Base-by-base conservation (phyloP, 1,140 invertebrate genomes). In the Periplaneta americana region DNA sequence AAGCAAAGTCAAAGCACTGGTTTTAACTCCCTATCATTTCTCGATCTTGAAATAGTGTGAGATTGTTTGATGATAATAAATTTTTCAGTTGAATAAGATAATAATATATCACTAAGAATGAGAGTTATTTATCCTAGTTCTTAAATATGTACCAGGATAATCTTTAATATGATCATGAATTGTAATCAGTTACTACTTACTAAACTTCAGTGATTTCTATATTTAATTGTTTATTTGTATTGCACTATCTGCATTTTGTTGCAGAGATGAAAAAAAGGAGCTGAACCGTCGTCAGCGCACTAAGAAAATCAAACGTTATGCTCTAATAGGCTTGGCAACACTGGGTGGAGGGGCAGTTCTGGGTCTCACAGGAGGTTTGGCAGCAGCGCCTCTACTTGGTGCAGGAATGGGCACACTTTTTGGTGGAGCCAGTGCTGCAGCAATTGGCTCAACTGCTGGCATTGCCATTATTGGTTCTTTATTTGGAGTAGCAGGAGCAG, bases 401-500 rank as follows among this genome's bases (percentile, higher is more conserved):
- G 90, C 91, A 48, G 92, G 93, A n/a, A 88, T 93, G 17, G 91
- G 90, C 11, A 90, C 90, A 74, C 84, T 92, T 36, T 83, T 92
- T 31, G 89, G 89, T 34, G 89, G 91, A 48, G 90, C 91, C 37
- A 89, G 90, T 34, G 91, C 92, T 66, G 91, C 92, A 31, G 91
- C 90, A 17, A 85, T 94, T 6, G 90, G 91, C 15, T 90, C 91
- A 15, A 88, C 90, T 37, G 91, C 92, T 34, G 93, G 93, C 28
- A 88, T 91, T 13, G 92, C 93, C 35, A 89, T 94, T 39, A 90
- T 94, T 79, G 92, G 92, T 6, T 93, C 93, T 5, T 85, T 94
- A 75, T 94, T 94, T 88, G 93, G 93, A 48, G 91, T 92, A 11
- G 93, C 93, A 82, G 93, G 93, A 35, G 93, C 93, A 79, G 92